These are phyloP conservation scores for Teleogryllus occipitalis DNA, from an alignment of 1,140 invertebrate genomes.

Conservation along the genomic window DNA sequence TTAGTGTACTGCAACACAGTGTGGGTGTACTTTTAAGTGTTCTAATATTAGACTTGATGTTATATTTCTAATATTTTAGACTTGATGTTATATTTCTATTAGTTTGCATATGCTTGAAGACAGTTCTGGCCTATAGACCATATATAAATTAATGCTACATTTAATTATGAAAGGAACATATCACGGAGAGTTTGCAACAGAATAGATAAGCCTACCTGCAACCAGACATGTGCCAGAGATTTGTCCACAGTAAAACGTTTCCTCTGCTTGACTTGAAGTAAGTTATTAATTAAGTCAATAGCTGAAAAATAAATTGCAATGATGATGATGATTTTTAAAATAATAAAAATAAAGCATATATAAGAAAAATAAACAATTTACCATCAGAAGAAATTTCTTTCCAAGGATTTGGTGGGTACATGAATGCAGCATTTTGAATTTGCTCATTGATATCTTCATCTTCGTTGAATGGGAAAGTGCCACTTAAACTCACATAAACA, in stretches of 20 bases:
- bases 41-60: no score
- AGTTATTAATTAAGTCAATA: conserved; percentile 94
- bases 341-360: background rate
- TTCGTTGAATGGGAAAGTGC: conserved; percentile 98
- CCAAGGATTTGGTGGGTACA: conserved; percentile 99
- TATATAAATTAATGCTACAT: no score
- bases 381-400: conserved; percentile 95
- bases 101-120: no score
- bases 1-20: no score
- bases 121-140: no score
- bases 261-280: conserved; percentile 96
- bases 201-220: conserved; percentile 55
- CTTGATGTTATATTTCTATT: no score
- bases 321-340: background rate
- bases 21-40: no score
- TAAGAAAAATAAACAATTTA: conserved; percentile 34
- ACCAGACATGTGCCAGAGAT: conserved; percentile 87
- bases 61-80: no score
- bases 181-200: background rate
- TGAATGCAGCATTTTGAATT: conserved; percentile 98
- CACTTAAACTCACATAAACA: conserved; percentile 91
- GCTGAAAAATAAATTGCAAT: conserved; percentile 53
- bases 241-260: conserved; percentile 97
- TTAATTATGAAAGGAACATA: background rate
- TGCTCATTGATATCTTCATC: conserved; percentile 99